A percentile compares a stretch with the other conserved stretches of the same genome.
Conservation (phyloP, 1,140 invertebrate species). For the Sycophaga agraensis region DNA sequence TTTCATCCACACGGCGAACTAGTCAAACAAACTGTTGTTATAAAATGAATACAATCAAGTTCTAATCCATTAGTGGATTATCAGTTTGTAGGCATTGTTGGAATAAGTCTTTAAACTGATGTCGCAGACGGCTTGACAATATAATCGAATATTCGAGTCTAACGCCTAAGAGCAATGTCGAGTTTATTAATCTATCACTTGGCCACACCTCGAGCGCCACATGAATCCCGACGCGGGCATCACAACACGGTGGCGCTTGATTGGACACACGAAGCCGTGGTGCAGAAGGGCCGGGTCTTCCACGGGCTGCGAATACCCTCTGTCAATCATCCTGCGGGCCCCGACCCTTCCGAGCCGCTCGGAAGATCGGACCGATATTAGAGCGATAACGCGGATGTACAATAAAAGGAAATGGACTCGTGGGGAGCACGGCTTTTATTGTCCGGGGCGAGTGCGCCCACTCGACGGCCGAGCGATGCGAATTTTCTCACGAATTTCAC, state of each 20-base stretch:
- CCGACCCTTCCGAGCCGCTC: constrained; percentile 10
- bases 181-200: constrained; percentile 26
- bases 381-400: constrained; percentile 27
- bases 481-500: constrained; percentile 31
- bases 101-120: too few species aligned
- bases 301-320: constrained; percentile 11
- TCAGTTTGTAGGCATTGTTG: too few species aligned
- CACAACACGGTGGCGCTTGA: constrained; percentile 10
- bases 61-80: too few species aligned
- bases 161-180: constrained; percentile 31
- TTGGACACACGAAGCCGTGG: constrained; percentile 17
- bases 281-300: constrained; percentile 6
- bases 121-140: too few species aligned
- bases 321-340: constrained; percentile 11
- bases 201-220: constrained; percentile 1
- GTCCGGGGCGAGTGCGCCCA: not conserved
- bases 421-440: constrained; percentile 17
- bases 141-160: too few species aligned
- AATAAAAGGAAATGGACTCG: constrained; percentile 26
- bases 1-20: too few species aligned
- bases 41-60: too few species aligned
- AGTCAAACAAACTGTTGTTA: too few species aligned
- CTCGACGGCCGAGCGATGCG: not conserved
- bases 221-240: not conserved
- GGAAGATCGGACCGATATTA: constrained; percentile 25